Evolutionary conservation across 2,888 invertebrate species (phyloP), one percentile per base, ranked within the genome.

Genomic region (Frankliniella fusca): DNA sequence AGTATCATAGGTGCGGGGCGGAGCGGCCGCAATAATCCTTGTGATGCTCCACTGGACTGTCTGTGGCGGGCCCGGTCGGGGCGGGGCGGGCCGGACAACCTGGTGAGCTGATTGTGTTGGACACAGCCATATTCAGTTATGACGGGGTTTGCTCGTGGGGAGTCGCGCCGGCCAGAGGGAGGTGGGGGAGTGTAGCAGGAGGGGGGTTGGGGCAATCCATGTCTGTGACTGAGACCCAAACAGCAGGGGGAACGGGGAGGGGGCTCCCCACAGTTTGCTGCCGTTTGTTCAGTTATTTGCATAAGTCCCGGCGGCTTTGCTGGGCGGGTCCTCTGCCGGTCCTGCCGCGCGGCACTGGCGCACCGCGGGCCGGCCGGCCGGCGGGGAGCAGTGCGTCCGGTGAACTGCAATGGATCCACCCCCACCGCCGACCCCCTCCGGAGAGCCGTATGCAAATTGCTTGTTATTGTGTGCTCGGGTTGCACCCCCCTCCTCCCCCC

Each of bases 261-360:
- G 18, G 54, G 18, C 2, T 54, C n/a, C n/a, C n/a, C 54, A 54
- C 15, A 70, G 70, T 27, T 76, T 76, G 70, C 70, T 27, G 70
- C 70, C 70, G 70, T 76, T 76, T 76, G 70, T 76, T 76, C 70
- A 76, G 70, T 76, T 76, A 76, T 76, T 76, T 76, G 70, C 70
- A 76, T 76, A 76, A 76, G 70, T 76, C 70, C 70, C 70, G 12
- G 70, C n/a, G 70, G 70, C 70, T 76, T 76, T 76, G 70, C 70
- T 12, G 61, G 61, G 54, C 15, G 70, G 27, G 70, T 76, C 70
- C 70, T 76, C 27, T 27, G 70, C 61, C 61, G 61, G 61, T 18
- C n/a, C 61, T 54, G 8, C 8, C 54, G 8, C 38, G 38, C 61
- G 61, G 61, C 61, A 5, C 12, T 54, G 54, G 15, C 54, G 54